phyloP scores from a whole-genome alignment of 2,113 vertebrate species.

The Parotia lawesii region DNA sequence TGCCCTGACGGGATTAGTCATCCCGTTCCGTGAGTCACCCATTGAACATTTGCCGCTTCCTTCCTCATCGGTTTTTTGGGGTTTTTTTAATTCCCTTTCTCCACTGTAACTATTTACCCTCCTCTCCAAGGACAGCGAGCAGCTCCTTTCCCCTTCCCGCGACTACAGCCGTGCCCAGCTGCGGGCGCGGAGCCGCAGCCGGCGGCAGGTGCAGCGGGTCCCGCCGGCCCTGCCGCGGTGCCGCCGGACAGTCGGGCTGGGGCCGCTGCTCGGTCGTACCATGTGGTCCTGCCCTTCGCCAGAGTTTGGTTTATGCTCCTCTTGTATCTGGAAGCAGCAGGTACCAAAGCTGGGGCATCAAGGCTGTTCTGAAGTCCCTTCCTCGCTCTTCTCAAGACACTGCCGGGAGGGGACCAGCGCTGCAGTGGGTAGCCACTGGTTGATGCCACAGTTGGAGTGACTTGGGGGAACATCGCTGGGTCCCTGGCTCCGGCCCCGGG shows the following conservation, averaged over 20 bases:
- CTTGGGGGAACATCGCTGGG: neutral
- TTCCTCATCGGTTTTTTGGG: neutral
- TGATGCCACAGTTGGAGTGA: accelerated
- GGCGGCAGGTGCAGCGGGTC: neutral
- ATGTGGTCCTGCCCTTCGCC: neutral
- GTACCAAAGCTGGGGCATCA: neutral
- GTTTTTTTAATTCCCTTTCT: neutral
- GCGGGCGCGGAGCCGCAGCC: neutral
- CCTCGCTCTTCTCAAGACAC: neutral
- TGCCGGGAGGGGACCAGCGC: accelerated
- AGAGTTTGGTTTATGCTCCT: neutral
- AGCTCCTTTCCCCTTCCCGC: neutral
- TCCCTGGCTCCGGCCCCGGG: neutral
- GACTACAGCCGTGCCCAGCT: neutral
- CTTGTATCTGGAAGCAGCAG: neutral
- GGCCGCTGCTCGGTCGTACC: neutral
- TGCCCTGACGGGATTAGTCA: conserved; percentile 37
- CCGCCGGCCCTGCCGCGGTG: neutral
- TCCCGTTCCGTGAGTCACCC: conserved; percentile 15
- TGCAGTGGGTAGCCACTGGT: accelerated
- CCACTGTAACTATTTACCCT: neutral
- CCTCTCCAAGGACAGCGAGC: neutral
- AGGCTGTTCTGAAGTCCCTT: neutral
- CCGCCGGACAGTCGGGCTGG: neutral
- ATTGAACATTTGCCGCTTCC: conserved; percentile 34